Conservation (phyloP, 2,113 vertebrate species). For the Melanocharis versteri region DNA sequence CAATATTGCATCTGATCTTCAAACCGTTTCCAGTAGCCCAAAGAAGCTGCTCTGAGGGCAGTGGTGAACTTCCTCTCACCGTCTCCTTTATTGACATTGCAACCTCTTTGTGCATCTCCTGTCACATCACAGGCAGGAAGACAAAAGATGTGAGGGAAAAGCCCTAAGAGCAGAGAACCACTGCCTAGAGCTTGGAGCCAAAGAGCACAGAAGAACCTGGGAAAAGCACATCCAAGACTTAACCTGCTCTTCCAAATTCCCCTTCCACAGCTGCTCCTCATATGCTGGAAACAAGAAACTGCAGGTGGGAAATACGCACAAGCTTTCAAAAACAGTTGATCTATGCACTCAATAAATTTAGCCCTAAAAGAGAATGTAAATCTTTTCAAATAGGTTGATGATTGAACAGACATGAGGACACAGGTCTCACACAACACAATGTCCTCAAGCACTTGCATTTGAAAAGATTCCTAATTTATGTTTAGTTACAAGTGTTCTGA, state of each 20-base stretch:
- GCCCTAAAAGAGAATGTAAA: neutral
- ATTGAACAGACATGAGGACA: neutral
- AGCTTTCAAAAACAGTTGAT: neutral
- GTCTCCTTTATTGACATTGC: neutral
- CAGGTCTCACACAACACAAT: neutral
- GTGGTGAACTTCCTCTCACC: neutral
- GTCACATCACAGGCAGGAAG: neutral
- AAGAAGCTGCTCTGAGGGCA: neutral
- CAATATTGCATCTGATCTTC: neutral
- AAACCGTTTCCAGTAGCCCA: neutral
- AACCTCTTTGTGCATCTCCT: neutral
- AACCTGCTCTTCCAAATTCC: neutral
- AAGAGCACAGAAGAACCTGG: neutral
- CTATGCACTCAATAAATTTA: neutral
- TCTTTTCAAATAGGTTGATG: neutral
- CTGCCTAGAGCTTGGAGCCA: neutral
- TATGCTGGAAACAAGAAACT: neutral
- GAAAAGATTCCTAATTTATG: neutral
- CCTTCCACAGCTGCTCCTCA: neutral
- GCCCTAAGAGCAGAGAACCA: neutral
- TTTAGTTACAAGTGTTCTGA: neutral
- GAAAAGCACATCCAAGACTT: neutral
- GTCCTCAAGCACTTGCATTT: neutral
- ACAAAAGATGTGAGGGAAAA: neutral
- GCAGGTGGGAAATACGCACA: neutral